Percentiles rank a stretch among this genome's conserved stretches.
Evolutionary conservation across 1,140 invertebrate species (phyloP).

Genomic region (Zeugodacus cucurbitae): DNA sequence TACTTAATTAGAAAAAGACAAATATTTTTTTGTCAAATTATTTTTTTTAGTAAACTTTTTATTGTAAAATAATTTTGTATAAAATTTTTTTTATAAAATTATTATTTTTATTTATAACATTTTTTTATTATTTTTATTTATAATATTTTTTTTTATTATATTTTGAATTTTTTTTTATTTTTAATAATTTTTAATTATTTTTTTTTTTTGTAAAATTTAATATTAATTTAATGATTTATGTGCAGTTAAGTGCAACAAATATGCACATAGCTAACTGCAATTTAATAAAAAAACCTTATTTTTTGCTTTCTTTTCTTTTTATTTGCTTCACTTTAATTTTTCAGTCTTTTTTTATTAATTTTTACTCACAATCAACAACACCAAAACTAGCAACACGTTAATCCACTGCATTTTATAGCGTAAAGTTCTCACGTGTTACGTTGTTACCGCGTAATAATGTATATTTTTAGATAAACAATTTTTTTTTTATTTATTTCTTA

Average conservation of each 20-base stretch:
- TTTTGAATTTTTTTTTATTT: too few species aligned
- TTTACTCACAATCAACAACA: slow-evolving; percentile 41
- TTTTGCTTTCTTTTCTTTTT: background rate
- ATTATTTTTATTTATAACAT: background rate
- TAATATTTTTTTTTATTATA: too few species aligned
- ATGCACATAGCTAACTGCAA: background rate
- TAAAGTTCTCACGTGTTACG: background rate
- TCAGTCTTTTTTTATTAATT: background rate
- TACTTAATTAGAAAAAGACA: too few species aligned
- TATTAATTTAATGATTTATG: too few species aligned
- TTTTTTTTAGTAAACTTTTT: too few species aligned
- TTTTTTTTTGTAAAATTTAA: background rate
- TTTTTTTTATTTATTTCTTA: background rate
- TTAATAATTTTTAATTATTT: too few species aligned
- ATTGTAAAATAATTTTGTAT: too few species aligned
- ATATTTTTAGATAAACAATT: background rate
- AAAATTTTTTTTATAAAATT: background rate
- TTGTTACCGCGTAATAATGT: background rate
- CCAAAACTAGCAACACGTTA: background rate
- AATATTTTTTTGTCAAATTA: too few species aligned
- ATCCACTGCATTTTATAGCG: slow-evolving; percentile 32
- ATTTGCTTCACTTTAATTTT: background rate
- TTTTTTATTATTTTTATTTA: too few species aligned
- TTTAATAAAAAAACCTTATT: background rate
- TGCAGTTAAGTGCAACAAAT: too few species aligned